Evolutionary conservation across 2,113 vertebrate species (phyloP).

Genomic region (Urocitellus parryii): DNA sequence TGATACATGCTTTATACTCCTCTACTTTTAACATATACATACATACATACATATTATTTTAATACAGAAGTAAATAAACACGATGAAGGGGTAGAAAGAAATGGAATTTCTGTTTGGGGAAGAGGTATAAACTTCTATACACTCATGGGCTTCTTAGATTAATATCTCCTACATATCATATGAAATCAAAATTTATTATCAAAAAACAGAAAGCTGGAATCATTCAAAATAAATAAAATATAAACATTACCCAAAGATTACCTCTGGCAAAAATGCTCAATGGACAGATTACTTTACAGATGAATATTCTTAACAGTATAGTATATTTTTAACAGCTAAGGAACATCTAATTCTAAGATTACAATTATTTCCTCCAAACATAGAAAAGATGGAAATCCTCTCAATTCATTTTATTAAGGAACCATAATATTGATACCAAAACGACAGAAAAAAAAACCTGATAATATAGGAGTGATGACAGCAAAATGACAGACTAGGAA

Average conservation of each 20-base stretch:
- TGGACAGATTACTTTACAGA: not conserved
- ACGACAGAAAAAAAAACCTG: not conserved
- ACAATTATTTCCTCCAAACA: not conserved
- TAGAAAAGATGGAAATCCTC: not conserved
- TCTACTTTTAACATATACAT: not conserved
- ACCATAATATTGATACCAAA: not conserved
- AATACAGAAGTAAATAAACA: not conserved
- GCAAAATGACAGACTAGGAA: not conserved
- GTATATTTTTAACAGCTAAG: too few relatives aligned
- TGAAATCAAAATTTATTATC: not conserved
- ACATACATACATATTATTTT: not conserved
- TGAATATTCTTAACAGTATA: too few relatives aligned
- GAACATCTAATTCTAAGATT: not conserved
- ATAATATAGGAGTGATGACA: not conserved
- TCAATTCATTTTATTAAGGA: not conserved
- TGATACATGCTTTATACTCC: not conserved
- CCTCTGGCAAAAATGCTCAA: not conserved
- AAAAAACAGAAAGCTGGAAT: not conserved
- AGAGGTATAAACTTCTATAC: not conserved
- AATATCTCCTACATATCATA: not conserved
- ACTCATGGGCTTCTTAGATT: not conserved
- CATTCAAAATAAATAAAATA: not conserved
- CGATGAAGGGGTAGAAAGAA: not conserved
- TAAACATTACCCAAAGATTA: not conserved
- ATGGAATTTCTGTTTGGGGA: not conserved